Evolutionary conservation across 1,140 invertebrate genomes (phyloP).

Genomic region (Ctenoplectra terminalis): DNA sequence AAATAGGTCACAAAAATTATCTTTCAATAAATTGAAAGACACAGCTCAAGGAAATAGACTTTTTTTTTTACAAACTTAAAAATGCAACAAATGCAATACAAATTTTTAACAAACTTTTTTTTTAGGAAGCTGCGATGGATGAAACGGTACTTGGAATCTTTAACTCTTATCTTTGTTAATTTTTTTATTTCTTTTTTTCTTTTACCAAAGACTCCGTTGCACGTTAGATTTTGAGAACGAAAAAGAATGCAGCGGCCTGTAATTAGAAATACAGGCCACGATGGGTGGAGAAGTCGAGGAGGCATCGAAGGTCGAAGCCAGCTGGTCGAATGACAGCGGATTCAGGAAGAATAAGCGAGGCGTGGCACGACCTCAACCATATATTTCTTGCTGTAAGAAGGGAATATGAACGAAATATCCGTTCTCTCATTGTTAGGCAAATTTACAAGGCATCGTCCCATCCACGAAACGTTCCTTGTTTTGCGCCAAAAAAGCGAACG

Average conservation of each 20-base stretch:
- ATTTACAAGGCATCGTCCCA: conserved; percentile 59
- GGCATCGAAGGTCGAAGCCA: conserved; percentile 48
- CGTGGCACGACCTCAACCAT: conserved; percentile 49
- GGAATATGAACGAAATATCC: conserved; percentile 62
- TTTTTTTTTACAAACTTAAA: no score
- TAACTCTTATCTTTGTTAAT: no score
- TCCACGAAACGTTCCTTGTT: conserved; percentile 3
- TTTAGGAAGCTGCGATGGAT: background rate
- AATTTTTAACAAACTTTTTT: no score
- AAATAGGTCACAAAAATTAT: no score
- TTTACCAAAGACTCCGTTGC: background rate
- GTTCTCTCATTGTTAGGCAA: conserved; percentile 68
- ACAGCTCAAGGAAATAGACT: no score
- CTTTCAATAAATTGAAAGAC: no score
- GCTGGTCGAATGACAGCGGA: conserved; percentile 66
- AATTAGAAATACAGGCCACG: conserved; percentile 72
- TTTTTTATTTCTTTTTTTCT: no score
- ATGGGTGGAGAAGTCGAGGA: conserved; percentile 54
- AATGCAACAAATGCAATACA: no score
- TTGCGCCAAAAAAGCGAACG: background rate
- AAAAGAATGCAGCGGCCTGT: conserved; percentile 63
- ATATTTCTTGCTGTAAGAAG: conserved; percentile 39
- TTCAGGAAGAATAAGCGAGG: conserved; percentile 63
- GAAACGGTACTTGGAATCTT: background rate
- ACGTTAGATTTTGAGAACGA: conserved; percentile 36